phyloP scores from a whole-genome alignment of 2,888 invertebrate species.

The Octodonta nipae region DNA sequence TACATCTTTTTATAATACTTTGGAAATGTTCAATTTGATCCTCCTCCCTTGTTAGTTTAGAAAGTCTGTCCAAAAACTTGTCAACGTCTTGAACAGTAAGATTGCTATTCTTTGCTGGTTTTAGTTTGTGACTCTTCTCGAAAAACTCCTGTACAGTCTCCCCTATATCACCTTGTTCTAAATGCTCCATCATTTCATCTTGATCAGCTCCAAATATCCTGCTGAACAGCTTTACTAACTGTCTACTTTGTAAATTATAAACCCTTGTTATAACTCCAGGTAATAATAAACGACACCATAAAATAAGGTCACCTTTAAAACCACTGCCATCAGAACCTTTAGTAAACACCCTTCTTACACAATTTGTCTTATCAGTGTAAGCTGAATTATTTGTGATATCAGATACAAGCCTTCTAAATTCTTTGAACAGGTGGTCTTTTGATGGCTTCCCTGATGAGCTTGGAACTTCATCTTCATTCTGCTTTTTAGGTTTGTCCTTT shows the following conservation, averaged over 20 bases:
- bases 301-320: conserved; percentile 62
- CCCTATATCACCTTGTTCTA: conserved; percentile 79
- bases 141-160: conserved; percentile 72
- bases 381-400: conserved; percentile 64
- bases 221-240: conserved; percentile 77
- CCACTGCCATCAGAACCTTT: conserved; percentile 45
- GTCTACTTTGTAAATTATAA: conserved; percentile 86
- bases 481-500: conserved; percentile 3
- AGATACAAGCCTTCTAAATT: conserved; percentile 65
- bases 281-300: conserved; percentile 72
- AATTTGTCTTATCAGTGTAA: conserved; percentile 68
- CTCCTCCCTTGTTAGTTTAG: conserved; percentile 70
- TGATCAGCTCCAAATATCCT: conserved; percentile 60
- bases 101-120: conserved; percentile 52
- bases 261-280: conserved; percentile 72
- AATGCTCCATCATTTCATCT: conserved; percentile 70
- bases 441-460: conserved; percentile 4
- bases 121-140: conserved; percentile 44
- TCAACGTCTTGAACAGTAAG: conserved; percentile 68
- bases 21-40: conserved; percentile 69
- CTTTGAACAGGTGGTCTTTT: conserved; percentile 60
- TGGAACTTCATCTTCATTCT: not conserved
- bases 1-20: conserved; percentile 61
- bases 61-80: conserved; percentile 56
- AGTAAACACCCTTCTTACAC: conserved; percentile 52